Evolutionary conservation across 2,888 invertebrate genomes (phyloP).

Genomic region (Notodonta dromedarius): DNA sequence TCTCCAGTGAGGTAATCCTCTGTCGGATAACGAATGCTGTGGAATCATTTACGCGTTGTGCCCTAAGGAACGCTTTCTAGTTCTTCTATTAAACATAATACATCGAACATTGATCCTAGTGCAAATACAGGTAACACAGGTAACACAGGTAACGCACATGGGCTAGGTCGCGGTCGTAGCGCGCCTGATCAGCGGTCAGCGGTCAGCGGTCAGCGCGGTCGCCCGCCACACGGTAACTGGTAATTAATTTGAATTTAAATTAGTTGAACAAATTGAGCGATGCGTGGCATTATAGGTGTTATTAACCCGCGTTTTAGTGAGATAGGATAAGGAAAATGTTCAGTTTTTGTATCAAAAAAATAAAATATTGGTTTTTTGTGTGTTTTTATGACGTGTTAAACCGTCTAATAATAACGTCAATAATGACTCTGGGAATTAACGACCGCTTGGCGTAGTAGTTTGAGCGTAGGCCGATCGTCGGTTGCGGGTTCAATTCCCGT

Average conservation of each 20-base stretch:
- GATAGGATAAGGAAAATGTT: no score
- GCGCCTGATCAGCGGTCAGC: neutral
- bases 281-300: neutral
- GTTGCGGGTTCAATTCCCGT: no score
- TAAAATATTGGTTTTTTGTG: no score
- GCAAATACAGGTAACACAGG: neutral
- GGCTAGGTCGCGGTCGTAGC: neutral
- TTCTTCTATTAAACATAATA: no score
- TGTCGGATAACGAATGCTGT: neutral
- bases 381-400: no score
- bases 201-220: conserved; percentile 1
- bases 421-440: no score
- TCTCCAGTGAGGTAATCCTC: neutral
- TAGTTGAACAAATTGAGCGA: neutral
- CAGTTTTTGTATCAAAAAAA: no score
- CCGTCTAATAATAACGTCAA: no score
- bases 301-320: no score
- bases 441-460: no score
- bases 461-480: no score
- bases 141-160: neutral
- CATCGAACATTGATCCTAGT: neutral
- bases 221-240: neutral
- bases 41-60: neutral
- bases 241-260: conserved; percentile 3
- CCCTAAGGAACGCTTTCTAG: neutral